Evolutionary conservation across 2,888 invertebrate species (phyloP), one percentile per base, ranked within the genome.

Genomic region (Lepidocyrtoides sp.): DNA sequence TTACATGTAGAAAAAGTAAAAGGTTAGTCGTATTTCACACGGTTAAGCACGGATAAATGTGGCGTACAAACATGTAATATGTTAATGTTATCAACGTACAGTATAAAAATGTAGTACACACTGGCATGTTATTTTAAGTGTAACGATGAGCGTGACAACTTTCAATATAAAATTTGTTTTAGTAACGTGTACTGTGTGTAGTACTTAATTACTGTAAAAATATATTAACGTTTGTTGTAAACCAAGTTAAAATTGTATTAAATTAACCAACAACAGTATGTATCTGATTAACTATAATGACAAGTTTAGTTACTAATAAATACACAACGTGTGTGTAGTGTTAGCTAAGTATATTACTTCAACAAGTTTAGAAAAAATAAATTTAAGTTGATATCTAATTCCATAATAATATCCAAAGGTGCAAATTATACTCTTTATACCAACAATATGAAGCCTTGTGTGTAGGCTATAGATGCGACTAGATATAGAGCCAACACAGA

Each of bases 61-160:
- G 48, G 75, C 75, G 51, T 75, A 75, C 75, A 23, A 75, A 75
- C 75, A 75, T 75, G 75, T 48, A 75, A 63, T 51, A 26, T 75
- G 48, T 75, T 48, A 41, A 23, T 20, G 44, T 20, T 72, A 41
- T 72, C 7, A 23, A 72, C 41, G 51, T 75, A 51, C 29, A 66
- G 66, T 48, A n/a, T 26, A 3, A 48, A 17, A 48, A 48, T n/a
- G 44, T 72, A 48, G 26, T 4, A 51, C 20, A 32, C 8, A 57
- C 23, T 23, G 60, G 14, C 8, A 23, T 8, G 23, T 48, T 48
- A 69, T 36, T n/a, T 66, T 4, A 12, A 44, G 44, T 12, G 23
- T 48, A 0, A 26, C 26, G 60, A 48, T 48, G 75, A 44, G 75
- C 75, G 75, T 69, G 66, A 48, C 75, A 72, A 72, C 72, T 36